Percentiles rank a stretch among this genome's conserved stretches.
These are phyloP conservation scores for Nannospalax galili DNA, from an alignment of 2,113 vertebrate genomes.

Conservation along the genomic window DNA sequence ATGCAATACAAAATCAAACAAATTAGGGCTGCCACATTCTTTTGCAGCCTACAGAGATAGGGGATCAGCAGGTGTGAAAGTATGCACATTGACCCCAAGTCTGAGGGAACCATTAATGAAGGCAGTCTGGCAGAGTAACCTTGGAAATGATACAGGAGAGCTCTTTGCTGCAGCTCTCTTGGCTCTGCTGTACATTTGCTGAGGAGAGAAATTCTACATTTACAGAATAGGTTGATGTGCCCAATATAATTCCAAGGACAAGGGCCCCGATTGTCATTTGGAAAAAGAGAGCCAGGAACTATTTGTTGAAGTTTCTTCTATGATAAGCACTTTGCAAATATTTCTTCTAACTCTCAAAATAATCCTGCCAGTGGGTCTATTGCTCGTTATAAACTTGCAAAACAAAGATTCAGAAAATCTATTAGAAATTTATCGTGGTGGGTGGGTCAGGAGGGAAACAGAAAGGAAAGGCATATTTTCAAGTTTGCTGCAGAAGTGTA, in stretches of 20 bases:
- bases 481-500: background rate
- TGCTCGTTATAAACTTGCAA: background rate
- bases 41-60: background rate
- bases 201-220: background rate
- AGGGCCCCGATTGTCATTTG: background rate
- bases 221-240: conserved; percentile 19
- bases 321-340: conserved; percentile 5
- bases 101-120: background rate
- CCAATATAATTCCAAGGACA: background rate
- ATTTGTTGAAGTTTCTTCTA: background rate
- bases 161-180: background rate
- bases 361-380: background rate
- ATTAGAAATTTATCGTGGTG: background rate
- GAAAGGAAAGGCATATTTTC: background rate
- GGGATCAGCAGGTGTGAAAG: background rate
- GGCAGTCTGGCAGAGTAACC: background rate
- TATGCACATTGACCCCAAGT: background rate
- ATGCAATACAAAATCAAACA: conserved; percentile 23
- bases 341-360: background rate
- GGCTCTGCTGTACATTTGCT: conserved; percentile 22
- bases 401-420: background rate
- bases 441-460: background rate
- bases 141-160: background rate
- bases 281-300: conserved; percentile 35
- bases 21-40: conserved; percentile 3